Percentiles rank a stretch among this genome's conserved stretches.
These are phyloP conservation scores for Pteropus rufus DNA, from an alignment of 2,797 vertebrate genomes.

Conservation along the genomic window DNA sequence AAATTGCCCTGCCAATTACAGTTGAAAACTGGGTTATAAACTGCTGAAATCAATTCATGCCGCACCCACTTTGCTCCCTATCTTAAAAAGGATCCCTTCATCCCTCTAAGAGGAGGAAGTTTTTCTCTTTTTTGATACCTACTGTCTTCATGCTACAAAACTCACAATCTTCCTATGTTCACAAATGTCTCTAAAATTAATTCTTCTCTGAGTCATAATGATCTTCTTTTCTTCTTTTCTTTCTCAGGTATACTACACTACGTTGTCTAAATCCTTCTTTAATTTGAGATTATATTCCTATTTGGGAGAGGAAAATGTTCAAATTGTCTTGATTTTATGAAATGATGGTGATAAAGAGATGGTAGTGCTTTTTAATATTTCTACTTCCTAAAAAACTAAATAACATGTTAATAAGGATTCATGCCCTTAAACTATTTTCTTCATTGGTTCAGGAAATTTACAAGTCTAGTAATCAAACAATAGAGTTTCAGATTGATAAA, in stretches of 20 bases:
- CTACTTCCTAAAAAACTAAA: not conserved
- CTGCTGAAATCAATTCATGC: conserved; percentile 49
- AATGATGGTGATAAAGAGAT: not conserved
- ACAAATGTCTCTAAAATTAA: conserved; percentile 23
- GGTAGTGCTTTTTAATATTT: not conserved
- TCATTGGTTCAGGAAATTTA: not conserved
- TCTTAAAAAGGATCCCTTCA: conserved; percentile 12
- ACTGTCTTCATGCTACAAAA: not conserved
- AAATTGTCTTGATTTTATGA: not conserved
- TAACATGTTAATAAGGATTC: not conserved
- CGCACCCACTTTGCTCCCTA: not conserved
- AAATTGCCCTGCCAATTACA: conserved; percentile 61
- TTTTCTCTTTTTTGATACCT: conserved; percentile 25
- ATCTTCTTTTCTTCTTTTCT: not conserved
- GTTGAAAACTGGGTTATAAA: not conserved
- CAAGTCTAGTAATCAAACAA: not conserved
- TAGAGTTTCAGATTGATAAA: not conserved
- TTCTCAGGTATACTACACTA: not conserved
- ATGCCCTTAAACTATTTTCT: not conserved
- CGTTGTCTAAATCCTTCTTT: not conserved
- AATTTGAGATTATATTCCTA: not conserved
- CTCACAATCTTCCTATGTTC: not conserved
- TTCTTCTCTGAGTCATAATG: not conserved
- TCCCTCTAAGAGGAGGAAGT: not conserved
- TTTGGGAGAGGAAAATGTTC: not conserved